Conservation (phyloP, 2,888 invertebrate genomes). For the Volucella bombylans region DNA sequence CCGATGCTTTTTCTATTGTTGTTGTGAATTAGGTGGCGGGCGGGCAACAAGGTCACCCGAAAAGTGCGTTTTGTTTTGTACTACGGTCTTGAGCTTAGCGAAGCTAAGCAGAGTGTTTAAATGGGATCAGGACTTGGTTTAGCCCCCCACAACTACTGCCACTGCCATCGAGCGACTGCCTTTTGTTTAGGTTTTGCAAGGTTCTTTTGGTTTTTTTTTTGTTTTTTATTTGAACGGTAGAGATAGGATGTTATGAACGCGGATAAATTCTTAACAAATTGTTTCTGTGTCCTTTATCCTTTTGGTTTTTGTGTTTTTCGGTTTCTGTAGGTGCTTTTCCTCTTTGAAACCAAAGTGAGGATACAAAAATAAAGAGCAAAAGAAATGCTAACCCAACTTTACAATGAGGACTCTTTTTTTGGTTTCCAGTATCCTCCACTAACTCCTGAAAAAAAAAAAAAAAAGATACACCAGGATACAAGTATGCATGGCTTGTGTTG, state of each 20-base stretch:
- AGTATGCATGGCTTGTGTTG: slow-evolving; percentile 52
- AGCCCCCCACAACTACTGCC: too few relatives aligned
- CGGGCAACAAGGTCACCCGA: not conserved
- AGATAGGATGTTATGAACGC: slow-evolving; percentile 50
- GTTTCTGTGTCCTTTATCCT: slow-evolving; percentile 55
- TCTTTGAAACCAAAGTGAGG: not conserved
- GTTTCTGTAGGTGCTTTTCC: not conserved
- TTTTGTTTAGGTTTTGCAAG: not conserved
- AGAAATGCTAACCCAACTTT: slow-evolving; percentile 10
- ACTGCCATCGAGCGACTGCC: not conserved
- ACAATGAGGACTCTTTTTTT: slow-evolving; percentile 25
- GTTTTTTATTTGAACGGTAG: slow-evolving; percentile 12
- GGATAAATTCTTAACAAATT: slow-evolving; percentile 64
- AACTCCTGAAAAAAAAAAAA: not conserved
- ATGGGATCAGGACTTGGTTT: slow-evolving; percentile 46
- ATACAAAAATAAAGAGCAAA: slow-evolving; percentile 32
- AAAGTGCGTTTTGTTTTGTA: slow-evolving; percentile 42
- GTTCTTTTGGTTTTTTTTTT: too few relatives aligned
- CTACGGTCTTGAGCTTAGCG: slow-evolving; percentile 34
- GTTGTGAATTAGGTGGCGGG: slow-evolving; percentile 1
- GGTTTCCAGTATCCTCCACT: not conserved
- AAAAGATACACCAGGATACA: slow-evolving; percentile 34
- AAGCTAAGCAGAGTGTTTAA: slow-evolving; percentile 51
- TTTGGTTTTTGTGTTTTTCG: slow-evolving; percentile 7
- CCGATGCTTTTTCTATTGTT: slow-evolving; percentile 12